Evolutionary conservation across 2,797 vertebrate species (phyloP).

Genomic region (Lacerta bilineata): DNA sequence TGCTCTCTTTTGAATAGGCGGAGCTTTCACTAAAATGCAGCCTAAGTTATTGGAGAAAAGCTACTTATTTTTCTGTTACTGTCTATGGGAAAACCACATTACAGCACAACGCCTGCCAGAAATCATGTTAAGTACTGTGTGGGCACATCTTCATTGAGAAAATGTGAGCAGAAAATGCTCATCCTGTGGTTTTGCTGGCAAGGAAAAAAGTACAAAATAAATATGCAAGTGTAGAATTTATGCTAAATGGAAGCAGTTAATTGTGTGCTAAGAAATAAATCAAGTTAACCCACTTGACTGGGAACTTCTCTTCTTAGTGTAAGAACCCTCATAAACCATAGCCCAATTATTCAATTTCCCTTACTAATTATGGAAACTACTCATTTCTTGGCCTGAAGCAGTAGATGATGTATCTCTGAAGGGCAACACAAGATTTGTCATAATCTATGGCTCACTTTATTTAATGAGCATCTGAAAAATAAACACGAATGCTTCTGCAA

Average conservation of each 20-base stretch:
- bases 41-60: slow-evolving; percentile 45
- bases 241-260: slow-evolving; percentile 68
- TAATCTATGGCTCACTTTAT: slow-evolving; percentile 68
- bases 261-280: slow-evolving; percentile 70
- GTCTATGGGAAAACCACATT: slow-evolving; percentile 29
- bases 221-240: slow-evolving; percentile 63
- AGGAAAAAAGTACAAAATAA: slow-evolving; percentile 56
- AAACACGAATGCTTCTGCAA: slow-evolving; percentile 72
- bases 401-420: slow-evolving; percentile 74
- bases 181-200: slow-evolving; percentile 38
- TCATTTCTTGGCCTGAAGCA: slow-evolving; percentile 76
- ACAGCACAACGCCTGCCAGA: slow-evolving; percentile 44
- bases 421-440: slow-evolving; percentile 70
- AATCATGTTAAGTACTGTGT: slow-evolving; percentile 46
- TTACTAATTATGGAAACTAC: slow-evolving; percentile 78
- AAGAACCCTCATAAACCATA: slow-evolving; percentile 67
- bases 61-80: slow-evolving; percentile 41
- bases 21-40: slow-evolving; percentile 54
- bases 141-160: slow-evolving; percentile 56
- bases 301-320: slow-evolving; percentile 68
- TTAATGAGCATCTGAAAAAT: slow-evolving; percentile 69
- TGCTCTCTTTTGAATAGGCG: slow-evolving; percentile 40
- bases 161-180: slow-evolving; percentile 49
- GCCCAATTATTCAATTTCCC: slow-evolving; percentile 78
- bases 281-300: slow-evolving; percentile 70